A percentile compares a stretch with the other conserved stretches of the same genome.
These are phyloP conservation scores for Theocolax elegans DNA, from an alignment of 1,140 invertebrate species.

Conservation along the genomic window DNA sequence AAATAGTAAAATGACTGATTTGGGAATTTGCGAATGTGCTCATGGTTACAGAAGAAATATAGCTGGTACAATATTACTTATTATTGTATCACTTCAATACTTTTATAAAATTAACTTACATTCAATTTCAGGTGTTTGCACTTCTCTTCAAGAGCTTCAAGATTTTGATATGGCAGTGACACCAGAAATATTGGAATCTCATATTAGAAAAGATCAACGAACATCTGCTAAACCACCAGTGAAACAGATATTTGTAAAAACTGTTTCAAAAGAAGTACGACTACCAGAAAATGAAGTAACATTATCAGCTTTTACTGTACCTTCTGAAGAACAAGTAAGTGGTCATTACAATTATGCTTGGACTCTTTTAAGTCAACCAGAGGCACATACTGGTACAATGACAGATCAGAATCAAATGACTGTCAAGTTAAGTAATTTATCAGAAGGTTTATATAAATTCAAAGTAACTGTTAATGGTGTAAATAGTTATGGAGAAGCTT, in stretches of 20 bases:
- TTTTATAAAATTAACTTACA: slow-evolving; percentile 20
- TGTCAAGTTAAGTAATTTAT: slow-evolving; percentile 80
- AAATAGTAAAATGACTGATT: slow-evolving; percentile 67
- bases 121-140: slow-evolving; percentile 52
- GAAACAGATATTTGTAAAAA: slow-evolving; percentile 81
- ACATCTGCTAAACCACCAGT: slow-evolving; percentile 63
- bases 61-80: slow-evolving; percentile 54
- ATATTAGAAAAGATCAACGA: slow-evolving; percentile 52
- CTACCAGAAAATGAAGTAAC: slow-evolving; percentile 70
- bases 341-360: slow-evolving; percentile 89
- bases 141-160: slow-evolving; percentile 45
- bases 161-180: slow-evolving; percentile 51
- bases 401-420: slow-evolving; percentile 86
- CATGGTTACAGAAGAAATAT: slow-evolving; percentile 70
- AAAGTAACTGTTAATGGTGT: slow-evolving; percentile 83
- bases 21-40: slow-evolving; percentile 78
- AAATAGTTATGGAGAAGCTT: slow-evolving; percentile 83
- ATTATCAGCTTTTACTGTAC: slow-evolving; percentile 83
- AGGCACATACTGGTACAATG: slow-evolving; percentile 82
- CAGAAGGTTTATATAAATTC: slow-evolving; percentile 89
- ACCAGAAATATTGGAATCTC: slow-evolving; percentile 54
- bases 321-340: slow-evolving; percentile 74
- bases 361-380: slow-evolving; percentile 85
- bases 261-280: slow-evolving; percentile 76
- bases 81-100: background rate